These are phyloP conservation scores for Blastomussa wellsi DNA, from an alignment of 92 coral and sea anemone genomes.

Conservation along the genomic window DNA sequence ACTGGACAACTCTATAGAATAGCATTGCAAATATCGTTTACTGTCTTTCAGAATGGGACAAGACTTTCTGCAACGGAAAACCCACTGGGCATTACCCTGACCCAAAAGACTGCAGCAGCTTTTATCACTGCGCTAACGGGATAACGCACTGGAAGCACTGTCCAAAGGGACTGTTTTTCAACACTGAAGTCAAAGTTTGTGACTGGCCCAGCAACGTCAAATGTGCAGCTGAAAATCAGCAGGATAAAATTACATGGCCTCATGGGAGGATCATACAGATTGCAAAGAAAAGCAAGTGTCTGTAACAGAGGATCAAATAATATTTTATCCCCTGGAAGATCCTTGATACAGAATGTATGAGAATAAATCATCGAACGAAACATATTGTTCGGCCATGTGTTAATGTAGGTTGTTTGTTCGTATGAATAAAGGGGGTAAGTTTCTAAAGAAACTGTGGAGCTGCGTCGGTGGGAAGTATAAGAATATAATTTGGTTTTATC, in stretches of 20 bases:
- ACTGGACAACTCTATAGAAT: not conserved
- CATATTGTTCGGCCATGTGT: no score
- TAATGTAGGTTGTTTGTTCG: no score
- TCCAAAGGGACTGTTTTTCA: slow-evolving; percentile 50
- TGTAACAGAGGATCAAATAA: no score
- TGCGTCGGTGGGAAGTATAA: no score
- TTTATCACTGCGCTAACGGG: slow-evolving; percentile 62
- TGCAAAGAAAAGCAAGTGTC: slow-evolving; percentile 1
- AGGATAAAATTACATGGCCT: not conserved
- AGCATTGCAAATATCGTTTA: not conserved
- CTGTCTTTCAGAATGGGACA: slow-evolving; percentile 19
- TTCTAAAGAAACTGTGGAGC: no score
- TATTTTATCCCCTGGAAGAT: no score
- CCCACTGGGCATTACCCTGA: slow-evolving; percentile 59
- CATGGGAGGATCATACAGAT: not conserved
- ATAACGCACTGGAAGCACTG: slow-evolving; percentile 51
- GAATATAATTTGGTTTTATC: no score
- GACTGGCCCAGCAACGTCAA: slow-evolving; percentile 52
- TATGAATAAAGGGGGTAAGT: no score
- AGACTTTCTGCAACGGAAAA: slow-evolving; percentile 57
- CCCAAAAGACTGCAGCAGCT: slow-evolving; percentile 70
- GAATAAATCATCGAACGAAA: no score
- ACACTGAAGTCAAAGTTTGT: slow-evolving; percentile 45
- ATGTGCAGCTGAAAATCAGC: slow-evolving; percentile 7
- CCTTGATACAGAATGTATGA: no score